A percentile compares a stretch with the other conserved stretches of the same genome.
These are phyloP conservation scores for Lucifuga dentata DNA, from an alignment of 2,113 vertebrate genomes.

Conservation along the genomic window DNA sequence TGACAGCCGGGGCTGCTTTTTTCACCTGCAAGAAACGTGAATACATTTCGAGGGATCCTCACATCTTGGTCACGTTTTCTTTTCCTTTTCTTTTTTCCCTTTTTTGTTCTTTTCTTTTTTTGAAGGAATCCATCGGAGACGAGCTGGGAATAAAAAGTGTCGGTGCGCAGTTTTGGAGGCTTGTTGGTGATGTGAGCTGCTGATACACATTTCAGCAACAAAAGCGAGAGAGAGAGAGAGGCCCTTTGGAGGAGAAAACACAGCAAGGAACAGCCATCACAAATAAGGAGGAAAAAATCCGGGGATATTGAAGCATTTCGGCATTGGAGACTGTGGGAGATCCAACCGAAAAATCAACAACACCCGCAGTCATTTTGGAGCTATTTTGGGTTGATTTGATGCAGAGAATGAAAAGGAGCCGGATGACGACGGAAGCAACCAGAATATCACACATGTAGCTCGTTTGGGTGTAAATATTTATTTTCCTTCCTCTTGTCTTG, in stretches of 20 bases:
- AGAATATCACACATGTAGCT: slow-evolving; percentile 78
- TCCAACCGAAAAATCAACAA: slow-evolving; percentile 37
- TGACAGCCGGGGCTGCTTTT: slow-evolving; percentile 73
- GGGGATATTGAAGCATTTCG: slow-evolving; percentile 43
- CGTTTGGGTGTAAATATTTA: slow-evolving; percentile 71
- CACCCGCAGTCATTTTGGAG: slow-evolving; percentile 52
- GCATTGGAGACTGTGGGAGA: slow-evolving; percentile 40
- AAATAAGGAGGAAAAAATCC: slow-evolving; percentile 66
- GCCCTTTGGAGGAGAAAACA: slow-evolving; percentile 73
- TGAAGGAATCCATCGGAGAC: slow-evolving; percentile 32
- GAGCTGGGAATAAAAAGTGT: slow-evolving; percentile 30
- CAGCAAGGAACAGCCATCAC: slow-evolving; percentile 70
- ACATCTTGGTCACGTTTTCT: slow-evolving; percentile 63
- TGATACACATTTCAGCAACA: slow-evolving; percentile 77
- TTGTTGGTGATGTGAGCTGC: slow-evolving; percentile 72
- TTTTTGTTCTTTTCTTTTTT: not conserved
- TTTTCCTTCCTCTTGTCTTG: slow-evolving; percentile 56
- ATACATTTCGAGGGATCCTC: slow-evolving; percentile 70
- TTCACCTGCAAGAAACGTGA: slow-evolving; percentile 78
- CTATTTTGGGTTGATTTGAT: slow-evolving; percentile 49
- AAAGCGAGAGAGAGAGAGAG: slow-evolving; percentile 56
- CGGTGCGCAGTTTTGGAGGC: slow-evolving; percentile 72
- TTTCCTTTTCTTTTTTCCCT: slow-evolving; percentile 5
- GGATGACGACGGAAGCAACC: slow-evolving; percentile 75
- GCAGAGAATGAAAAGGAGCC: slow-evolving; percentile 61